These are phyloP conservation scores for Vombatus ursinus DNA, from an alignment of 2,113 vertebrate genomes.

Conservation along the genomic window DNA sequence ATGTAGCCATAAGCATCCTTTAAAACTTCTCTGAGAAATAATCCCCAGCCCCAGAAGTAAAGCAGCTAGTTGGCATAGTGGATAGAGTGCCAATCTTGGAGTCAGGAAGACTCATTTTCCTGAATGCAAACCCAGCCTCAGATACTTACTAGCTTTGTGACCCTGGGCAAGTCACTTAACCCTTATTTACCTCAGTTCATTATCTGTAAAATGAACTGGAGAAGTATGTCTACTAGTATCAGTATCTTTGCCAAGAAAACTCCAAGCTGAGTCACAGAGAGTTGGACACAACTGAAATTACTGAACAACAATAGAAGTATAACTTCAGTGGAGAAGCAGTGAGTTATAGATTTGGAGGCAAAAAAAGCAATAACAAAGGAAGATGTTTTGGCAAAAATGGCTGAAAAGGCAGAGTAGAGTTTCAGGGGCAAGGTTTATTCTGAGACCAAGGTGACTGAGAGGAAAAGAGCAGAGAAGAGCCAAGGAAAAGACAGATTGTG, in stretches of 20 bases:
- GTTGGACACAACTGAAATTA: not conserved
- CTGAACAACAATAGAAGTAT: not conserved
- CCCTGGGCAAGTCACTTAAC: not conserved
- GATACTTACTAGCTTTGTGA: not conserved
- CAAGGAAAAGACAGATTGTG: not conserved
- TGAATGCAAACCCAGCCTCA: not conserved
- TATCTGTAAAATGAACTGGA: not conserved
- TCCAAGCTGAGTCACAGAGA: not conserved
- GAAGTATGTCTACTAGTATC: not conserved
- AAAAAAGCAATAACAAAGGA: not conserved
- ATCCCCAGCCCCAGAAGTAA: not conserved
- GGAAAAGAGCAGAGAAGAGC: not conserved
- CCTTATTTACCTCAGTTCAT: not conserved
- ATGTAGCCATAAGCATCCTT: not conserved
- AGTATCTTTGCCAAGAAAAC: not conserved
- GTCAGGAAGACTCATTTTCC: not conserved
- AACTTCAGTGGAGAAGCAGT: not conserved
- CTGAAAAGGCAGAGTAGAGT: not conserved
- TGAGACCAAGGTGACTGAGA: not conserved
- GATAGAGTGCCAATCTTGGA: not conserved
- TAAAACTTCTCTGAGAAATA: not conserved
- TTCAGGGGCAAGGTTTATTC: not conserved
- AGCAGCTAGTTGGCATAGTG: not conserved
- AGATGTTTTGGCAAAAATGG: not conserved
- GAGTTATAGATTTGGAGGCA: not conserved